A percentile compares a stretch with the other conserved stretches of the same genome.
phyloP scores from a whole-genome alignment of 2,113 vertebrate genomes.

The Tinamus guttatus region DNA sequence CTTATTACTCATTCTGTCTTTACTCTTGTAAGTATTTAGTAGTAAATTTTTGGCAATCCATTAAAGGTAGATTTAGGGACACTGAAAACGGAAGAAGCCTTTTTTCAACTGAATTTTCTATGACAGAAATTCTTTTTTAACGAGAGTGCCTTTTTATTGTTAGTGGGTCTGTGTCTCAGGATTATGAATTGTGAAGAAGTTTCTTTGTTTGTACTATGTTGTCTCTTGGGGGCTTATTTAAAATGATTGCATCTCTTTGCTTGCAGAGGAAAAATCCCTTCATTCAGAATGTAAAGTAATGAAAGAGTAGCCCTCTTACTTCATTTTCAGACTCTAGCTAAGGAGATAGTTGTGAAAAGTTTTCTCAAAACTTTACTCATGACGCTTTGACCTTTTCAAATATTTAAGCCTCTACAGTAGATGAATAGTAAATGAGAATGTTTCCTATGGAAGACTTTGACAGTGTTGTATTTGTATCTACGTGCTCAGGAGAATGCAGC shows the following conservation, averaged over 20 bases:
- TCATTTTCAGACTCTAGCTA: not conserved
- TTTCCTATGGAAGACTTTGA: not conserved
- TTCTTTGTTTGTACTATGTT: not conserved
- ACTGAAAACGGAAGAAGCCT: not conserved
- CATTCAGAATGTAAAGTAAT: not conserved
- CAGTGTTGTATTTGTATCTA: fast-evolving
- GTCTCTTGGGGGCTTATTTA: not conserved
- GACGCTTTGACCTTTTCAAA: not conserved
- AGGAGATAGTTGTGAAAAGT: not conserved
- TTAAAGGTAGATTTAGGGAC: not conserved
- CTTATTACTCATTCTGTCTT: not conserved
- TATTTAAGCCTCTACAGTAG: not conserved
- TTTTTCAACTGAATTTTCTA: not conserved
- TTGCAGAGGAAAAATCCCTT: not conserved
- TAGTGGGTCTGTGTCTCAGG: not conserved
- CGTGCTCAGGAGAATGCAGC: not conserved
- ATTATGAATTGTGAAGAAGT: not conserved
- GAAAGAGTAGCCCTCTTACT: not conserved
- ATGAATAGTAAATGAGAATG: not conserved
- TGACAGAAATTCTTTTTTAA: not conserved
- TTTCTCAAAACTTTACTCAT: not conserved
- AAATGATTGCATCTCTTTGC: not conserved
- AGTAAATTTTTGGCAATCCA: not conserved
- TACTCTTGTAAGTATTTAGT: not conserved
- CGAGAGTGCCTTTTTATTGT: not conserved